phyloP scores from a whole-genome alignment of 53 echinoderm and acorn worm species.

The Hippasteria phrygiana region DNA sequence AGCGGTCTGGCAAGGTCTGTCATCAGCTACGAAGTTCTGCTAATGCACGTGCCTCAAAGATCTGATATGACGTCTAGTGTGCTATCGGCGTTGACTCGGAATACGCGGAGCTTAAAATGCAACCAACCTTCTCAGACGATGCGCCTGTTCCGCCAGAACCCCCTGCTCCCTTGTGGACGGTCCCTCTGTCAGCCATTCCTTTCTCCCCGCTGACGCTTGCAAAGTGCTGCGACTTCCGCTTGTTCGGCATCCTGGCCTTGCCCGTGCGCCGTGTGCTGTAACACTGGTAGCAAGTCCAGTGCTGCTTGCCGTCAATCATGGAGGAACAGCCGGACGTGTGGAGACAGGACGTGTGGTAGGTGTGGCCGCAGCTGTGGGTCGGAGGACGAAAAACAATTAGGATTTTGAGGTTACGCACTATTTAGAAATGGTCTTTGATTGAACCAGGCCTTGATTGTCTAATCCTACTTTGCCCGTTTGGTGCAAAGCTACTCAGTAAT shows the following conservation, averaged over 20 bases:
- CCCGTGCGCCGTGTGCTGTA: conserved; percentile 81
- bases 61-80: too few relatives aligned
- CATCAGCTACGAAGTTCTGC: too few relatives aligned
- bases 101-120: background rate
- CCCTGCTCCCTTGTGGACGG: background rate
- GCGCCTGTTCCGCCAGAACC: background rate
- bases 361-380: conserved; percentile 85
- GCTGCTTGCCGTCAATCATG: conserved; percentile 92
- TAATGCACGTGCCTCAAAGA: too few relatives aligned
- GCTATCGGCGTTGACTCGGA: too few relatives aligned
- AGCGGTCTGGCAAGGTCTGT: too few relatives aligned
- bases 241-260: conserved; percentile 38
- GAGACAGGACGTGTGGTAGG: conserved; percentile 91
- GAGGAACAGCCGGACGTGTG: conserved; percentile 92
- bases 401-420: background rate
- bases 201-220: conserved; percentile 67
- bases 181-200: conserved; percentile 39
- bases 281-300: conserved; percentile 97
- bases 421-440: too few relatives aligned
- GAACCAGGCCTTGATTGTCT: too few relatives aligned
- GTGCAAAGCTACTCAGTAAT: too few relatives aligned
- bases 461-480: too few relatives aligned
- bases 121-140: conserved; percentile 5
- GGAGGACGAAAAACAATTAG: background rate
- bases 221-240: conserved; percentile 70